These are phyloP conservation scores for Meleagris gallopavo DNA, from an alignment of 2,113 vertebrate genomes.

Conservation along the genomic window DNA sequence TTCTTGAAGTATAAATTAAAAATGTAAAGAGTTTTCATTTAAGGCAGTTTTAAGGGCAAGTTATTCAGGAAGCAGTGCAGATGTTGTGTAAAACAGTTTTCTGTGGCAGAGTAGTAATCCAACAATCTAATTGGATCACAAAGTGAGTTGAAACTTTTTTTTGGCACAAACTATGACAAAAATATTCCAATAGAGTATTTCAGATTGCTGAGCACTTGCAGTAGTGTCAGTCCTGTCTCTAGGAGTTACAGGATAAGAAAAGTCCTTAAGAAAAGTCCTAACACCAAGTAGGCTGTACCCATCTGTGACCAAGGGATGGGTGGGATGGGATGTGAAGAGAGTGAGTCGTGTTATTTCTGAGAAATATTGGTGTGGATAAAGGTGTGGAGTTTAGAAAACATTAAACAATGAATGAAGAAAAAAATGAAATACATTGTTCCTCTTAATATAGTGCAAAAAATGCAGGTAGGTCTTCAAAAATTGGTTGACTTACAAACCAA, in stretches of 20 bases:
- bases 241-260: background rate
- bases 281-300: background rate
- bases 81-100: background rate
- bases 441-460: background rate
- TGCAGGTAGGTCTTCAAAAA: background rate
- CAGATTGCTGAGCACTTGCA: background rate
- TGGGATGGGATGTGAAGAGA: background rate
- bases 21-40: background rate
- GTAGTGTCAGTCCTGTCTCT: background rate
- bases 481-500: conserved; percentile 4
- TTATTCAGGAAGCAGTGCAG: background rate
- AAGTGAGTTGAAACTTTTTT: background rate
- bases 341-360: background rate
- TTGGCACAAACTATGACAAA: background rate
- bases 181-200: background rate
- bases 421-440: background rate
- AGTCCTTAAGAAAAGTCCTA: background rate
- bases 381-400: background rate
- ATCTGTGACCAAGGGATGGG: background rate
- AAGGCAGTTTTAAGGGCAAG: background rate
- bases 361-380: background rate
- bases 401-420: background rate
- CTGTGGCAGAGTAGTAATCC: background rate
- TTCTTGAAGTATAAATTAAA: conserved; percentile 19
- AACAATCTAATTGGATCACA: background rate